These are phyloP conservation scores for Coelopa pilipes DNA, from an alignment of 2,888 invertebrate genomes.

Conservation along the genomic window DNA sequence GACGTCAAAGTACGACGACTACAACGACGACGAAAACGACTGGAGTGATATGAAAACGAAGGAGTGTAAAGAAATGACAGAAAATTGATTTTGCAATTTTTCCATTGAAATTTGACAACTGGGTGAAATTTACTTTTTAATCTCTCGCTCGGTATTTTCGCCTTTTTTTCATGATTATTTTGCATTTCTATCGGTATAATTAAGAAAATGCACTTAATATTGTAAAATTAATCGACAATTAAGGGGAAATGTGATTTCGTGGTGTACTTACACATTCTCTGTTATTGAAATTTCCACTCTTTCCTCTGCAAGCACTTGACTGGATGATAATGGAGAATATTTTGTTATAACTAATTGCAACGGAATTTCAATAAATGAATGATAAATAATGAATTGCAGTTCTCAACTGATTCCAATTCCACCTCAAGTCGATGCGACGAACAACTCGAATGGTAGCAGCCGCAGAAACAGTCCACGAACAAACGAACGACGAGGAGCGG, in stretches of 20 bases:
- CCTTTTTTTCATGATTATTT: neutral
- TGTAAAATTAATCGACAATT: too few relatives aligned
- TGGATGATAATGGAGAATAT: too few relatives aligned
- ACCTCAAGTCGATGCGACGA: too few relatives aligned
- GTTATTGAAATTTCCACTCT: neutral
- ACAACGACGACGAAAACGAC: neutral
- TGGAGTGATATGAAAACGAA: neutral
- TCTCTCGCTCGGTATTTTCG: neutral
- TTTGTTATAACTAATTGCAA: too few relatives aligned
- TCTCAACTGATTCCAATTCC: too few relatives aligned
- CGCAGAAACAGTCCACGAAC: neutral
- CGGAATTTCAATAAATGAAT: too few relatives aligned
- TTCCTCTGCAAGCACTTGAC: too few relatives aligned
- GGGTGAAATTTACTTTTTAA: neutral
- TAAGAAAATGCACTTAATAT: too few relatives aligned
- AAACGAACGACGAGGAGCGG: neutral
- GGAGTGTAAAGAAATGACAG: neutral
- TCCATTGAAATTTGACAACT: conserved; percentile 3
- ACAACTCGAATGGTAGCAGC: too few relatives aligned
- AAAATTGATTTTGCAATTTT: neutral
- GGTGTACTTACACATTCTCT: conserved; percentile 1
- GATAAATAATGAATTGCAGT: too few relatives aligned
- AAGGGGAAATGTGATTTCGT: too few relatives aligned
- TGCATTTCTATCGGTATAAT: too few relatives aligned
- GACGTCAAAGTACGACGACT: neutral